Evolutionary conservation across 2,888 invertebrate genomes (phyloP).

Genomic region (Mimas tiliae): DNA sequence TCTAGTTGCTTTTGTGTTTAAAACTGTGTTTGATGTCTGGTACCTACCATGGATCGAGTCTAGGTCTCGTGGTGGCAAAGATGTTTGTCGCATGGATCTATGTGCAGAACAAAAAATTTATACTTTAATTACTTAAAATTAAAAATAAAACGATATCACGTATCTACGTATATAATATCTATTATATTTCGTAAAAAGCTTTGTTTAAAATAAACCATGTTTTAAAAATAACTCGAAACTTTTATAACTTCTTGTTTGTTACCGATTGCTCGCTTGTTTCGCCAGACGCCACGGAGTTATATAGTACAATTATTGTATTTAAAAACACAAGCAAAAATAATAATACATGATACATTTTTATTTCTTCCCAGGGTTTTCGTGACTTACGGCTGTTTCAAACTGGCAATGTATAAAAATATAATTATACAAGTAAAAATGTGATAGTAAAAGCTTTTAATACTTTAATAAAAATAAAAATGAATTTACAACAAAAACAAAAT

Average conservation of each 20-base stretch:
- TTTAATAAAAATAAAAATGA: slow-evolving; percentile 13
- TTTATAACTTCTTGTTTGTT: not conserved
- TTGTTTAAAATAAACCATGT: too few species aligned
- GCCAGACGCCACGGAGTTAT: not conserved
- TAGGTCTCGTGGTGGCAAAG: not conserved
- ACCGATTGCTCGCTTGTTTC: not conserved
- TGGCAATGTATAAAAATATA: slow-evolving; percentile 15
- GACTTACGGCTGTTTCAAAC: slow-evolving; percentile 21
- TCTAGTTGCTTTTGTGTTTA: not conserved
- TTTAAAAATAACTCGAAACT: not conserved
- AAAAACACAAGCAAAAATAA: not conserved
- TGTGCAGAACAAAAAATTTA: too few species aligned
- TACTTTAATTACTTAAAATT: not conserved
- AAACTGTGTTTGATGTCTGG: not conserved
- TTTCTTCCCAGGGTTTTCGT: slow-evolving; percentile 25
- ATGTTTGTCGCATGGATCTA: too few species aligned
- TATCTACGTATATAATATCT: too few species aligned
- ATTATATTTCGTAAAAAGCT: too few species aligned
- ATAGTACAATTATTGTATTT: not conserved
- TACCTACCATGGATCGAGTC: not conserved
- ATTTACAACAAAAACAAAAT: slow-evolving; percentile 21
- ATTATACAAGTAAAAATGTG: slow-evolving; percentile 20
- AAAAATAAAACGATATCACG: not conserved
- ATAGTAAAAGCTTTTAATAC: slow-evolving; percentile 22
- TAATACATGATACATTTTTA: slow-evolving; percentile 27